These are phyloP conservation scores for Azemiops feae DNA, from an alignment of 2,113 vertebrate species.

Conservation along the genomic window DNA sequence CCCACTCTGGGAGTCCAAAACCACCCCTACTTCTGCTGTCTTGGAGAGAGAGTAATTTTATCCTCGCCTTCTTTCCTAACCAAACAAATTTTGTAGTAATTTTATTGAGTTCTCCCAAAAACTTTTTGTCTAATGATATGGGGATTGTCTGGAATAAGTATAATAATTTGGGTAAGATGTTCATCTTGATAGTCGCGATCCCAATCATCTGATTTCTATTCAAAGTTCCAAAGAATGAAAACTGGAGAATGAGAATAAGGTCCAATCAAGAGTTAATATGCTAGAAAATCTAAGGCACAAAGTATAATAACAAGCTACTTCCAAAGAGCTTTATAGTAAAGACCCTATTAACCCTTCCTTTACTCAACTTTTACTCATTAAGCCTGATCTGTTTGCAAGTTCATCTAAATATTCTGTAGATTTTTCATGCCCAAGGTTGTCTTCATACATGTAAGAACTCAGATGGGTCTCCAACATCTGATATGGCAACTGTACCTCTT, in stretches of 20 bases:
- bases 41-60: no score
- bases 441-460: background rate
- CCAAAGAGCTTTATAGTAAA: background rate
- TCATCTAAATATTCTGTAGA: background rate
- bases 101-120: no score
- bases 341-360: background rate
- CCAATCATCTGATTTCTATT: no score
- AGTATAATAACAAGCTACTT: background rate
- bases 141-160: no score
- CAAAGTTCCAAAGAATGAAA: background rate
- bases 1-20: no score
- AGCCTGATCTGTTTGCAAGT: background rate
- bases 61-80: no score
- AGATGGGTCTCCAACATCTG: background rate
- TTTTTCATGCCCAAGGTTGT: background rate
- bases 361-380: background rate
- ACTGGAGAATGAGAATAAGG: background rate
- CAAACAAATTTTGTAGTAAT: no score
- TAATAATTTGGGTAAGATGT: no score
- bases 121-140: no score
- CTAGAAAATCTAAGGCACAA: background rate
- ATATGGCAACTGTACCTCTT: background rate
- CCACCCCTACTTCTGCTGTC: no score
- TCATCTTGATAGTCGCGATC: no score
- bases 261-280: background rate